Evolutionary conservation across 2,113 vertebrate species (phyloP), one percentile per base, ranked within the genome.

Genomic region (Triplophysa siluroides): DNA sequence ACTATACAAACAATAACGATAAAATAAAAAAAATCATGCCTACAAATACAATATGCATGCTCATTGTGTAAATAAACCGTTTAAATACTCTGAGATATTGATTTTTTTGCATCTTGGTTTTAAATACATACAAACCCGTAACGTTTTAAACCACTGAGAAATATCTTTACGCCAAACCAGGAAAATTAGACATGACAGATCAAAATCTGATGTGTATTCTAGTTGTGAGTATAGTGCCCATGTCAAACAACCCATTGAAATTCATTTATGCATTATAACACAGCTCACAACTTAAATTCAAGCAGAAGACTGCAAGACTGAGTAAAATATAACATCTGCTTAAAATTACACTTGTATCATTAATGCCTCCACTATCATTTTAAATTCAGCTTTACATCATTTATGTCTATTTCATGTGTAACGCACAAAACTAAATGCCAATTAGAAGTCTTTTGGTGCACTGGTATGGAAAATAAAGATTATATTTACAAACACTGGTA

Each of bases 401-500:
- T 78, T 72, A 76, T 63, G 79, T 67, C 73, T 11, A 70, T 71
- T 79, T 80, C 61, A 78, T 47, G 47, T 65, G 75, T 67, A 56
- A 83, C 16, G 58, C 26, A 74, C 65, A 33, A 81, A 73, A 79
- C 19, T 76, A 81, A 73, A 64, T 72, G 78, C 73, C 78, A 85
- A 61, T 66, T 29, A 80, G 43, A 70, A 81, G 71, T 63, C 66
- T 77, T 83, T 83, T 82, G 76, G 66, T 85, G 79, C 81, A 81
- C 76, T 84, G 66, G 70, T 38, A 85, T 58, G 78, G 66, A 61
- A 47, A 69, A 62, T 58, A 74, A 38, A 54, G 64, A 54, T 70
- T 81, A 80, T 87, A 91, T 90, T 88, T 90, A 92, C 88, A 90
- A 89, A 85, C 86, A 73, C 29, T 66, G 79, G 58, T 50, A 71